Base-by-base conservation (phyloP, 2,888 invertebrate genomes). In the Tenthredo distinguenda region DNA sequence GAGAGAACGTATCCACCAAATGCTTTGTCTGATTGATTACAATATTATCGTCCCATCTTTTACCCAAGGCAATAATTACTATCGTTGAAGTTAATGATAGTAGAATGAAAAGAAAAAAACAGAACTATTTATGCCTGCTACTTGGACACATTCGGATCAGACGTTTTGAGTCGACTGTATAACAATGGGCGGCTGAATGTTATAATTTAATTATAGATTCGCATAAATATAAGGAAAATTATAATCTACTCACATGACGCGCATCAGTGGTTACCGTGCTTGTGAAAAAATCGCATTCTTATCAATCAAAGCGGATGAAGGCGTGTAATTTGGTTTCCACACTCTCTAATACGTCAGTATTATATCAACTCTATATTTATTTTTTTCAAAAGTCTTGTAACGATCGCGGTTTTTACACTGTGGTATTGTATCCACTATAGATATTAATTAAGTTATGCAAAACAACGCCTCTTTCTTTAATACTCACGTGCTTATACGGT, bases 241-340 rank as follows among this genome's bases (percentile, higher is more conserved):
- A 43, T 74, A 74, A 43, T 62, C 55, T 50, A 77, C 55, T 77
- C 77, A 77, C 77, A 55, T 31, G 77, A 77, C 77, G 9, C 4
- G 77, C 34, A n/a, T 77, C 31, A 77, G 18, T 55, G 50, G 31
- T 77, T 31, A 77, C 3, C 34, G 21, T 18, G 1, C 43, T 77
- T n/a, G 7, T 7, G 3, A 77, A 50, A 77, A 34, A 50, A 77
- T 50, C n/a, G 34, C 77, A 55, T 55, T 50, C 55, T 77, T 55
- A 77, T 77, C 50, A 55, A 77, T 12, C n/a, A 34, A 15, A 77
- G 55, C 77, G 77, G 77, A 55, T 55, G 50, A 31, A 55, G 77
- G 55, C 55, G 77, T 77, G 77, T 77, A 18, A 34, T 77, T 55
- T 15, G 55, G 10, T 77, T 55, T 77, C 12, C 34, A 43, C 21